Conservation (phyloP, 2,888 invertebrate species). For the Oscheius sp. region DNA sequence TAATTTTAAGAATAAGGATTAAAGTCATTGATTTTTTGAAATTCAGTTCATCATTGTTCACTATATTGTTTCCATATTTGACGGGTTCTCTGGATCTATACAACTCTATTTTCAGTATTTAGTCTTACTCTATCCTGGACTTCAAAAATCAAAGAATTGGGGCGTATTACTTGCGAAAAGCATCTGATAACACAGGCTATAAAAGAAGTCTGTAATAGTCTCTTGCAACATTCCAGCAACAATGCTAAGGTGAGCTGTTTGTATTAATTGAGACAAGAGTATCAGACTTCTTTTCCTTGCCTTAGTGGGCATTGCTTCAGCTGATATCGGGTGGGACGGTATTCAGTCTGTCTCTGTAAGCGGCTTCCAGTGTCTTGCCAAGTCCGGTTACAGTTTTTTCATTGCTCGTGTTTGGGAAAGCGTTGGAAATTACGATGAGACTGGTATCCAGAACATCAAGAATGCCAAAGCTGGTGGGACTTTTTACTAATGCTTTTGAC, state of each 20-base stretch:
- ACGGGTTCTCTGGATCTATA: too few species aligned
- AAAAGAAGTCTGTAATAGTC: not conserved
- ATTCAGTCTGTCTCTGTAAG: conserved; percentile 38
- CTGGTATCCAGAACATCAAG: conserved; percentile 56
- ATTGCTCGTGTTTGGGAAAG: conserved; percentile 49
- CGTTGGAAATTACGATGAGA: conserved; percentile 45
- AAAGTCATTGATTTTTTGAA: too few species aligned
- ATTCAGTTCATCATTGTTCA: too few species aligned
- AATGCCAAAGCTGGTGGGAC: conserved; percentile 46
- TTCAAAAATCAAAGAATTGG: too few species aligned
- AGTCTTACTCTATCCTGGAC: too few species aligned
- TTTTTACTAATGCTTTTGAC: not conserved
- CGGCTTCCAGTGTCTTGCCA: conserved; percentile 47
- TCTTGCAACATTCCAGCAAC: too few species aligned
- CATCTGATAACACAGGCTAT: not conserved
- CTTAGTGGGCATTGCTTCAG: conserved; percentile 20
- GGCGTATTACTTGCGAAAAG: too few species aligned
- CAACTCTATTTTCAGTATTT: too few species aligned
- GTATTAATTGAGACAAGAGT: not conserved
- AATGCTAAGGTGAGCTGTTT: conserved; percentile 2
- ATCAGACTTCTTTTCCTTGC: conserved; percentile 8
- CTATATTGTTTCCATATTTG: too few species aligned
- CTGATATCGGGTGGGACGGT: conserved; percentile 24
- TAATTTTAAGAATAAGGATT: too few species aligned
- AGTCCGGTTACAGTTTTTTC: conserved; percentile 46